A percentile compares a stretch with the other conserved stretches of the same genome.
Evolutionary conservation across 92 coral and sea anemone genomes (phyloP).

Genomic region (Micromussa lordhowensis): DNA sequence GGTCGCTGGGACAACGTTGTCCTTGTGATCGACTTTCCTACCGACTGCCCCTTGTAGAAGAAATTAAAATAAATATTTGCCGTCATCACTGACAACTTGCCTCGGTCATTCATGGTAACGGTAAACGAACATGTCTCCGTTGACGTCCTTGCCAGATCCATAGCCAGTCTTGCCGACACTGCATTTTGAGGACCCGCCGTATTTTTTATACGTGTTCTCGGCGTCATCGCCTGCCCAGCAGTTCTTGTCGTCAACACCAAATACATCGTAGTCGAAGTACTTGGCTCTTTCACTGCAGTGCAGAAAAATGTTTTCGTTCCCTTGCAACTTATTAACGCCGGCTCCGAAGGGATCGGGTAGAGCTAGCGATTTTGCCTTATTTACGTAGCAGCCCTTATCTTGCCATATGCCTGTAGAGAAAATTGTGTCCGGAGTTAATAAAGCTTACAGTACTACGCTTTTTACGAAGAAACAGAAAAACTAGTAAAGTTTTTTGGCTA

Average conservation of each 20-base stretch:
- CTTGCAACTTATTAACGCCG: neutral
- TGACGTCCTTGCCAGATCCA: neutral
- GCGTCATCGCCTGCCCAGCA: slow-evolving; percentile 3
- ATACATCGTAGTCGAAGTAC: neutral
- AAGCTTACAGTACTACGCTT: too few relatives aligned
- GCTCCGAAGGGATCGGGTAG: neutral
- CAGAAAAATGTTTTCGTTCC: neutral
- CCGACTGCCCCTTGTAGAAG: too few relatives aligned
- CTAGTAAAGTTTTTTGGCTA: too few relatives aligned
- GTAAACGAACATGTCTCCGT: slow-evolving; percentile 14
- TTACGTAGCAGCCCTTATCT: neutral
- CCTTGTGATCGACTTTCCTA: too few relatives aligned
- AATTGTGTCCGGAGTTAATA: neutral
- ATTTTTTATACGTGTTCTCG: neutral
- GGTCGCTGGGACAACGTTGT: too few relatives aligned
- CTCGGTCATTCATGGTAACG: neutral
- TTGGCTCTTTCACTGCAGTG: neutral
- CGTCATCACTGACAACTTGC: neutral
- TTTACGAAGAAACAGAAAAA: too few relatives aligned
- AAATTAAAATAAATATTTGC: too few relatives aligned
- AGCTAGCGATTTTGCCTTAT: neutral
- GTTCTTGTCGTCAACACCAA: slow-evolving; percentile 11
- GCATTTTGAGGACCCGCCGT: neutral
- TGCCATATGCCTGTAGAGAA: slow-evolving; percentile 2
- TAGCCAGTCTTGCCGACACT: neutral